Percentiles rank a stretch among this genome's conserved stretches.
These are phyloP conservation scores for Chymomyza procnemis DNA, from an alignment of 2,888 invertebrate species.

Conservation along the genomic window DNA sequence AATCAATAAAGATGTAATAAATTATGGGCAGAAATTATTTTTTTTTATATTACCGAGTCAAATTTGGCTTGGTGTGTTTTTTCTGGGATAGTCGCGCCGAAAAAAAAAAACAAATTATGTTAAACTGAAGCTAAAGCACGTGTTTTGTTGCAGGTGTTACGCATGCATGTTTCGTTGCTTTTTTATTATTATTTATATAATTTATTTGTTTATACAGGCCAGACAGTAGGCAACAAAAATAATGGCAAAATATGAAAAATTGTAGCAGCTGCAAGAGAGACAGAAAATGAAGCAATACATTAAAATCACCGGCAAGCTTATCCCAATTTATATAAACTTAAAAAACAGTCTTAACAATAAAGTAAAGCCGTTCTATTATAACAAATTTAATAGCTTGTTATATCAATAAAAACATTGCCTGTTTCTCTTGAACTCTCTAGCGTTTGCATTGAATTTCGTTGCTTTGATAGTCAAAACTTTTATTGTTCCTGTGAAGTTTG, in stretches of 20 bases:
- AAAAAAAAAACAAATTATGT: not conserved
- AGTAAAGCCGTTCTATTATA: not conserved
- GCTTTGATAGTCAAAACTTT: too few species aligned
- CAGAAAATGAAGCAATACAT: not conserved
- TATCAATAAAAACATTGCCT: too few species aligned
- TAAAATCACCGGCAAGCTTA: not conserved
- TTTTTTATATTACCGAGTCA: constrained; percentile 6
- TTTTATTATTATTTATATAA: not conserved
- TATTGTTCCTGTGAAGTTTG: too few species aligned
- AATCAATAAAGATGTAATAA: constrained; percentile 42
- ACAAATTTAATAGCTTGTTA: not conserved
- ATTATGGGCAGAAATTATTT: constrained; percentile 33
- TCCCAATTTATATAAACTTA: not conserved
- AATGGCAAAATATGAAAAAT: constrained; percentile 57
- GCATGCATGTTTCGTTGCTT: not conserved
- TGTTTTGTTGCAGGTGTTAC: not conserved
- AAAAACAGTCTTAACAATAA: not conserved
- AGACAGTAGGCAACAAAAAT: constrained; percentile 14
- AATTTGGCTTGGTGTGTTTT: constrained; percentile 16
- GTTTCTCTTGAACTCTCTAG: too few species aligned
- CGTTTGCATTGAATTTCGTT: too few species aligned
- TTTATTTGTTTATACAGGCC: not conserved
- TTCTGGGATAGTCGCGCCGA: not conserved
- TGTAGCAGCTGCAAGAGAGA: constrained; percentile 11
- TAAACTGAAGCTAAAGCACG: not conserved